Conservation (phyloP, 2,113 vertebrate genomes). For the Silurus meridionalis region DNA sequence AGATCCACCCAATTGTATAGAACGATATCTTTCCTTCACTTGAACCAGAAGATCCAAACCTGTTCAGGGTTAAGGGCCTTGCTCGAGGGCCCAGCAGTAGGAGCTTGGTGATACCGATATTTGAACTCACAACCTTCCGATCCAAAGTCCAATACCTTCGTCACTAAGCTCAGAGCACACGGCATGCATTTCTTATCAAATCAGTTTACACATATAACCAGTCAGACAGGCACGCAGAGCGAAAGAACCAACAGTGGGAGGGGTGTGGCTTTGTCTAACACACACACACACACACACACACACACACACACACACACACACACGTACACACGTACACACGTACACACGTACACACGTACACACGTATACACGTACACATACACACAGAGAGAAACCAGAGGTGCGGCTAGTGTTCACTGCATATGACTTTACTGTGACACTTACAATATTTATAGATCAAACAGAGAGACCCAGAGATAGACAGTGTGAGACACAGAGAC, state of each 20-base stretch:
- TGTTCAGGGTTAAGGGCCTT: no score
- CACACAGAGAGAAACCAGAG: neutral
- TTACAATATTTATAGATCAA: neutral
- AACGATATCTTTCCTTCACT: no score
- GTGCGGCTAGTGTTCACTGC: neutral
- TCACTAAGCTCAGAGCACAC: neutral
- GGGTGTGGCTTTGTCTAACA: neutral
- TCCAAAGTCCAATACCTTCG: no score
- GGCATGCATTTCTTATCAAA: neutral
- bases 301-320: neutral
- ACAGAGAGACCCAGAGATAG: neutral
- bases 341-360: neutral
- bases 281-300: neutral
- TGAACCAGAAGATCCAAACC: no score
- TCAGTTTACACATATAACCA: neutral
- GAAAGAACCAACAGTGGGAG: neutral
- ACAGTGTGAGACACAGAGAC: neutral
- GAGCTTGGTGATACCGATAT: no score
- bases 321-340: neutral
- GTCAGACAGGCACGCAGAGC: neutral
- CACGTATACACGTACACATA: neutral
- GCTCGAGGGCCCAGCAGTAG: no score
- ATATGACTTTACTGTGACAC: constrained; percentile 12
- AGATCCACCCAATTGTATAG: no score
- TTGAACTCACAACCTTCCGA: no score